A percentile compares a stretch with the other conserved stretches of the same genome.
phyloP scores from a whole-genome alignment of 2,888 invertebrate genomes.

The Hirtodrosophila cameraria region DNA sequence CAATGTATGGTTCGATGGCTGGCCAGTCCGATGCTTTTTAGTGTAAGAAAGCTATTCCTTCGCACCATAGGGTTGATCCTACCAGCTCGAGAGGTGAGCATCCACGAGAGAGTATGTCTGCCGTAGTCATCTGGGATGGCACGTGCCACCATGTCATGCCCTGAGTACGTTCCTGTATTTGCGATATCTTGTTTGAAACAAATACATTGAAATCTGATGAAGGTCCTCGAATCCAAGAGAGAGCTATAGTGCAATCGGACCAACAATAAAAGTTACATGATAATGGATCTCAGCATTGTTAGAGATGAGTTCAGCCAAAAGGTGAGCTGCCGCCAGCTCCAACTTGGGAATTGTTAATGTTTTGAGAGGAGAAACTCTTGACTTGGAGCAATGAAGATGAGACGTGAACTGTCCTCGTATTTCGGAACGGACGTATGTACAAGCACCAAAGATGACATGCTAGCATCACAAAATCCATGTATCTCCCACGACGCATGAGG shows the following conservation, averaged over 20 bases:
- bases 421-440: too few relatives aligned
- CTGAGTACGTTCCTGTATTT: constrained; percentile 8
- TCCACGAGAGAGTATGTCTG: background rate
- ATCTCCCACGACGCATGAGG: too few relatives aligned
- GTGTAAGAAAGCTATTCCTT: too few relatives aligned
- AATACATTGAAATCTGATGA: constrained; percentile 14
- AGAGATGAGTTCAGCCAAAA: too few relatives aligned
- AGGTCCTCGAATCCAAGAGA: constrained; percentile 12
- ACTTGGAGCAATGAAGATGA: too few relatives aligned
- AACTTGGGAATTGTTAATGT: constrained; percentile 2
- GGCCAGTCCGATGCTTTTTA: too few relatives aligned
- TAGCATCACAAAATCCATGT: too few relatives aligned
- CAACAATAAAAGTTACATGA: constrained; percentile 1
- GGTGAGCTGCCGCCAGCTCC: background rate
- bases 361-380: background rate
- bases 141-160: constrained; percentile 1
- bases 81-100: too few relatives aligned
- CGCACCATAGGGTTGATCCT: too few relatives aligned
- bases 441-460: too few relatives aligned
- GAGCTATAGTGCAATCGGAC: constrained; percentile 8
- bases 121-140: constrained; percentile 2
- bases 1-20: too few relatives aligned
- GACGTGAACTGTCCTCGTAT: too few relatives aligned
- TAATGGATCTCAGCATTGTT: background rate
- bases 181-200: constrained; percentile 15